Conservation (phyloP, 2,888 invertebrate genomes). For the Leptura quadrifasciata region DNA sequence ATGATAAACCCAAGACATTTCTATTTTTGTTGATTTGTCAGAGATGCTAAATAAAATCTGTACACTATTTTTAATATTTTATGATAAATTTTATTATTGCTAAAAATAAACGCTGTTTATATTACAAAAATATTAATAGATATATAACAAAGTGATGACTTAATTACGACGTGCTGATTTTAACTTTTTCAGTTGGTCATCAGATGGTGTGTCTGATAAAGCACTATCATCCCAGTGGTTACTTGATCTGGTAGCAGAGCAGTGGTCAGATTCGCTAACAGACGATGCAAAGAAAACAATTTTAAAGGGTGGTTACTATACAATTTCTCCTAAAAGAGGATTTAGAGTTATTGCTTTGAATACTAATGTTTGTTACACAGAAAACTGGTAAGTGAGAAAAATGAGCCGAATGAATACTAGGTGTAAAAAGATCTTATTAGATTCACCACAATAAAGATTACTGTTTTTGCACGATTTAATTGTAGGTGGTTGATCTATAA, state of each 20-base stretch:
- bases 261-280: slow-evolving; percentile 82
- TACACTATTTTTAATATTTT: no score
- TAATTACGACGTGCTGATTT: not conserved
- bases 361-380: slow-evolving; percentile 84
- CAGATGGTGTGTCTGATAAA: slow-evolving; percentile 46
- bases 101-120: no score
- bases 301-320: slow-evolving; percentile 85
- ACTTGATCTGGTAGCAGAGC: slow-evolving; percentile 81
- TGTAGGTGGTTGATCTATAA: slow-evolving; percentile 74
- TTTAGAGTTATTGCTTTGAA: slow-evolving; percentile 86
- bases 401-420: not conserved
- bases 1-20: no score
- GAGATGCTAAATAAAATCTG: no score
- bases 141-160: no score
- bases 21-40: no score
- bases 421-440: no score
- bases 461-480: slow-evolving; percentile 65
- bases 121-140: no score
- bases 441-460: not conserved
- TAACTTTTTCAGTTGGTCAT: slow-evolving; percentile 64
- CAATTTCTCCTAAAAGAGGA: slow-evolving; percentile 79
- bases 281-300: slow-evolving; percentile 78
- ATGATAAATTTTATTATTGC: not conserved
- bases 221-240: slow-evolving; percentile 81
- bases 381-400: slow-evolving; percentile 78